These are phyloP conservation scores for Platyscapa corneri DNA, from an alignment of 1,140 invertebrate genomes.

Conservation along the genomic window DNA sequence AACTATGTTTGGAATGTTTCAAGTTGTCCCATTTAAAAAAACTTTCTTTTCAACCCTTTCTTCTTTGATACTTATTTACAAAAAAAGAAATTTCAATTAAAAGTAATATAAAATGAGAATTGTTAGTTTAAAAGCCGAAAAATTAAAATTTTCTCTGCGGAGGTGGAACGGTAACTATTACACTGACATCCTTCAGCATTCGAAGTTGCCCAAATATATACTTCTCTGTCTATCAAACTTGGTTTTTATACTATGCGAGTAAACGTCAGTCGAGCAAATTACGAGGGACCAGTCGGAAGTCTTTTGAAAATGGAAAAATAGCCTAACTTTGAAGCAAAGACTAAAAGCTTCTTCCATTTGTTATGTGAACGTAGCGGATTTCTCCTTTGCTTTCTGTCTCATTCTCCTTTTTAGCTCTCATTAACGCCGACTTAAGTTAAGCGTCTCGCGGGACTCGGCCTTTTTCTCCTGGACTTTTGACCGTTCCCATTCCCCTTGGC, in stretches of 20 bases:
- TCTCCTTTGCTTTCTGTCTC: constrained; percentile 34
- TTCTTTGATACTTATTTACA: constrained; percentile 21
- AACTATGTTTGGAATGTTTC: too few relatives aligned
- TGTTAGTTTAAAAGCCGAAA: constrained; percentile 1
- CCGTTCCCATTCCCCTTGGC: constrained; percentile 50
- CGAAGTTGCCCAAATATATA: neutral
- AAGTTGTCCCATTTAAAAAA: too few relatives aligned
- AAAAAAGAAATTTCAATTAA: constrained; percentile 14
- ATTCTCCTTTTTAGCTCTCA: constrained; percentile 62
- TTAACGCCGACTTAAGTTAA: constrained; percentile 67
- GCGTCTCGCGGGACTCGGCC: constrained; percentile 52
- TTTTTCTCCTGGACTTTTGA: constrained; percentile 58
- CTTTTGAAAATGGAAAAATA: constrained; percentile 63
- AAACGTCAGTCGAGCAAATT: constrained; percentile 7
- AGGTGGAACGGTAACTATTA: neutral
- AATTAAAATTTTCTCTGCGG: constrained; percentile 11
- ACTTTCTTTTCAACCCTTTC: neutral
- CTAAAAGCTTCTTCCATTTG: constrained; percentile 65
- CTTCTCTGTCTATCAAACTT: too few relatives aligned
- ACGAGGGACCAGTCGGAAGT: constrained; percentile 46
- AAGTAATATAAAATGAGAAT: neutral
- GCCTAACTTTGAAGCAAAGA: constrained; percentile 63
- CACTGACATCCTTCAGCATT: neutral
- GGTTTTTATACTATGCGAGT: neutral
- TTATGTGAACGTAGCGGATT: constrained; percentile 52